Percentiles rank a stretch among this genome's conserved stretches.
phyloP scores from a whole-genome alignment of 2,113 vertebrate genomes.

The Cyprinodon variegatus region DNA sequence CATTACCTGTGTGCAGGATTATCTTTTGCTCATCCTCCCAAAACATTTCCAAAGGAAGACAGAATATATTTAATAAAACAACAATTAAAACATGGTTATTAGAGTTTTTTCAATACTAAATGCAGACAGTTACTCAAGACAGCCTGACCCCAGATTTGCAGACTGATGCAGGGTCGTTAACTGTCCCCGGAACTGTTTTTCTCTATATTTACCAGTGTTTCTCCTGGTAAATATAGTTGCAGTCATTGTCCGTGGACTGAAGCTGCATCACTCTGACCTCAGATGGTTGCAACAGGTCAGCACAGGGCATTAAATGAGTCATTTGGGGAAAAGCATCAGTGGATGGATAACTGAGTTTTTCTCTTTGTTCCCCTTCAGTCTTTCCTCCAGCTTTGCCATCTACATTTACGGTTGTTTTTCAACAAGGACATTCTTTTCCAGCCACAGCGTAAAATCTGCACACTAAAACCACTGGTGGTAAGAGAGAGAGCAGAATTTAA shows the following conservation, averaged over 20 bases:
- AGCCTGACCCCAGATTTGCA: too few relatives aligned
- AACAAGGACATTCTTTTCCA: slow-evolving; percentile 25
- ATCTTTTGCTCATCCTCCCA: too few relatives aligned
- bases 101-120: too few relatives aligned
- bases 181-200: too few relatives aligned
- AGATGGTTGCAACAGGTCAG: slow-evolving; percentile 1
- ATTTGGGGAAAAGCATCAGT: slow-evolving; percentile 45
- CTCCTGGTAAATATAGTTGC: neutral
- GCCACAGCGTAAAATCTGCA: slow-evolving; percentile 34
- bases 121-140: too few relatives aligned
- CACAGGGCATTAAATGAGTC: slow-evolving; percentile 47
- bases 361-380: neutral
- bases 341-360: slow-evolving; percentile 31
- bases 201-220: too few relatives aligned
- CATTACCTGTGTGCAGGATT: too few relatives aligned
- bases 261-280: neutral
- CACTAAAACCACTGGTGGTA: slow-evolving; percentile 10
- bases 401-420: slow-evolving; percentile 2
- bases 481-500: neutral
- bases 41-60: too few relatives aligned
- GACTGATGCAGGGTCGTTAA: too few relatives aligned
- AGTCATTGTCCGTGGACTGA: slow-evolving; percentile 1
- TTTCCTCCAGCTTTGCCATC: slow-evolving; percentile 14
- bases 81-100: too few relatives aligned
- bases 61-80: too few relatives aligned